phyloP scores from a whole-genome alignment of 2,797 vertebrate genomes.

The Knipowitschia caucasica region DNA sequence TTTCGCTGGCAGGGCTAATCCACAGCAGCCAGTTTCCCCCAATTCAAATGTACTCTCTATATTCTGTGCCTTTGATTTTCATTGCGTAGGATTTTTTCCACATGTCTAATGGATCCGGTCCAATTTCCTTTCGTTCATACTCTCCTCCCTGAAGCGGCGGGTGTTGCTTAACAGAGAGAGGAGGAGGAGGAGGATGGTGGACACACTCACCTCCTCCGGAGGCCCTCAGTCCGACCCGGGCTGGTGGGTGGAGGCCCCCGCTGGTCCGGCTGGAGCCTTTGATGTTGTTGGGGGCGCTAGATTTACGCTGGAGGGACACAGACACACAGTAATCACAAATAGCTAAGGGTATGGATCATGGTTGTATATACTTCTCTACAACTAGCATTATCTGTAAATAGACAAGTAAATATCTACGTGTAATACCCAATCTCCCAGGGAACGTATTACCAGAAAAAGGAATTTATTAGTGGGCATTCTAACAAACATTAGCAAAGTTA shows the following conservation, averaged over 20 bases:
- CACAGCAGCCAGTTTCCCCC: slow-evolving; percentile 37
- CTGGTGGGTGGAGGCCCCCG: slow-evolving; percentile 69
- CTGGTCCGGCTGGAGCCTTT: slow-evolving; percentile 54
- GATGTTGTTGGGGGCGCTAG: slow-evolving; percentile 56
- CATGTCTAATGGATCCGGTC: slow-evolving; percentile 17
- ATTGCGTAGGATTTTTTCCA: slow-evolving; percentile 17
- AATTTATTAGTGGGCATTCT: too few species aligned
- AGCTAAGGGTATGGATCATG: too few species aligned
- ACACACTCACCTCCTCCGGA: slow-evolving; percentile 62
- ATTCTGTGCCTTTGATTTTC: slow-evolving; percentile 45
- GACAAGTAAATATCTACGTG: too few species aligned
- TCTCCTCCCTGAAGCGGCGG: slow-evolving; percentile 16
- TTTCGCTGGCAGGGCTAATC: slow-evolving; percentile 46
- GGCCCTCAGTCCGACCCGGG: slow-evolving; percentile 17
- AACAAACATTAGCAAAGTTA: too few species aligned
- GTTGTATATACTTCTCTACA: too few species aligned
- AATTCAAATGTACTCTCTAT: slow-evolving; percentile 34
- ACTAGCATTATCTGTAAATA: too few species aligned
- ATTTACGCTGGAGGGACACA: slow-evolving; percentile 57
- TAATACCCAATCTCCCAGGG: too few species aligned
- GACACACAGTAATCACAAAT: not conserved
- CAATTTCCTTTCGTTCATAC: slow-evolving; percentile 10
- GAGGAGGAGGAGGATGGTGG: slow-evolving; percentile 1
- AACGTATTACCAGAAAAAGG: too few species aligned
- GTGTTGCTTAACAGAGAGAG: slow-evolving; percentile 15